These are phyloP conservation scores for Tapirus indicus DNA, from an alignment of 2,797 vertebrate genomes.

Conservation along the genomic window DNA sequence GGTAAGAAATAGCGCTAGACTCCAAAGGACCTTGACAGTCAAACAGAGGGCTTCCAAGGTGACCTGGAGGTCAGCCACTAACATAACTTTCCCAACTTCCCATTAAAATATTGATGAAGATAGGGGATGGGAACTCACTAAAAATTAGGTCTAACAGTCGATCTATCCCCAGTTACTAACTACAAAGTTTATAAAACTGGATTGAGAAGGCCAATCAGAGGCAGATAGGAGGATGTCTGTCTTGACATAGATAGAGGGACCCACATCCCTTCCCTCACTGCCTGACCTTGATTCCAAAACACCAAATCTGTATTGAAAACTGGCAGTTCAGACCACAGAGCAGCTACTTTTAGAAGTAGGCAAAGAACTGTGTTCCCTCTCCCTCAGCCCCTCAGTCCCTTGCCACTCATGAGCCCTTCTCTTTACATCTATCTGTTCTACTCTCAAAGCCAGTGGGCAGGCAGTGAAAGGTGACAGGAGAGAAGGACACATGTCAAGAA, in stretches of 20 bases:
- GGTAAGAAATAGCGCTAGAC: background rate
- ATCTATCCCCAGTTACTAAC: background rate
- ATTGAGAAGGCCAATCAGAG: background rate
- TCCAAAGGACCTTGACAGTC: background rate
- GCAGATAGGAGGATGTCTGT: background rate
- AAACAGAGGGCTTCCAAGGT: background rate
- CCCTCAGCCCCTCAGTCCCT: background rate
- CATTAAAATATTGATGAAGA: background rate
- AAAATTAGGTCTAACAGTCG: background rate
- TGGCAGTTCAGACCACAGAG: background rate
- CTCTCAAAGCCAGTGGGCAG: too few species aligned
- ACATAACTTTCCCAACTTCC: background rate
- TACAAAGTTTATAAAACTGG: background rate
- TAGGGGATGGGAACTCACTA: too few species aligned
- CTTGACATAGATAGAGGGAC: background rate
- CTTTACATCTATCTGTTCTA: background rate
- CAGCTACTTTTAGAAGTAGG: background rate
- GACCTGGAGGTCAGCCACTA: too few species aligned
- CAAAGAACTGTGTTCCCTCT: background rate
- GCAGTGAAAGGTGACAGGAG: too few species aligned
- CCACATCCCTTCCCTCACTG: too few species aligned
- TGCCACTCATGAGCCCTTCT: too few species aligned
- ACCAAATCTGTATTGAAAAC: background rate
- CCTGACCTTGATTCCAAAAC: background rate
- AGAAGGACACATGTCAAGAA: background rate